A percentile compares a stretch with the other conserved stretches of the same genome.
These are phyloP conservation scores for Muntiacus muntjak DNA, from an alignment of 2,113 vertebrate genomes.

Conservation along the genomic window DNA sequence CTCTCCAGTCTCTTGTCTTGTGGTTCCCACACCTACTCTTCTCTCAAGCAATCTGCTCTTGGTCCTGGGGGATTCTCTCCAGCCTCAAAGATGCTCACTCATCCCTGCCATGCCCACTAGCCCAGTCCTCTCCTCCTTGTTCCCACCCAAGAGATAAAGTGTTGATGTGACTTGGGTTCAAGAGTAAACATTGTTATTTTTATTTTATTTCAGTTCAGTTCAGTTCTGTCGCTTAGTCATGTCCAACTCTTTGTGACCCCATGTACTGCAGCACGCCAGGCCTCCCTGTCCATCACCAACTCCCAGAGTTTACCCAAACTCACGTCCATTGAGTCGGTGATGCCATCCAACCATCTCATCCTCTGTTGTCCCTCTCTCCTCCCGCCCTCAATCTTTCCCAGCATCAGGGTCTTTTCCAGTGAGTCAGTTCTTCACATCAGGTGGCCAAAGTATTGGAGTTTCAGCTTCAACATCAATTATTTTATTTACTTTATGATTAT, in stretches of 20 bases:
- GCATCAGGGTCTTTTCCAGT: background rate
- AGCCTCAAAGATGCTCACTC: no score
- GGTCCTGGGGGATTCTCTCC: background rate
- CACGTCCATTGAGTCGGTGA: background rate
- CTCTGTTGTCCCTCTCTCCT: background rate
- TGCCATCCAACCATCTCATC: background rate
- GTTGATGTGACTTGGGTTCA: background rate
- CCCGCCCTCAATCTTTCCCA: background rate
- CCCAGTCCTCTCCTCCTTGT: no score
- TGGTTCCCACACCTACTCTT: background rate
- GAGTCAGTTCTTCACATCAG: background rate
- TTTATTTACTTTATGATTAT: background rate
- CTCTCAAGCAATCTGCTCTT: fast-evolving
- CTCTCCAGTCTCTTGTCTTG: background rate
- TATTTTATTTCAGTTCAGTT: background rate
- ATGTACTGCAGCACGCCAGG: background rate
- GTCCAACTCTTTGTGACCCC: background rate
- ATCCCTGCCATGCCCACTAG: background rate
- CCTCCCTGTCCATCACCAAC: background rate
- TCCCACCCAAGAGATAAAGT: background rate
- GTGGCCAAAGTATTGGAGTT: background rate
- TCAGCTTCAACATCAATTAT: background rate
- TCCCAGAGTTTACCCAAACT: background rate
- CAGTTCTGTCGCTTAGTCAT: background rate
- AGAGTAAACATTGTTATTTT: background rate